phyloP scores from a whole-genome alignment of 2,113 vertebrate species.

The Megalops atlanticus region DNA sequence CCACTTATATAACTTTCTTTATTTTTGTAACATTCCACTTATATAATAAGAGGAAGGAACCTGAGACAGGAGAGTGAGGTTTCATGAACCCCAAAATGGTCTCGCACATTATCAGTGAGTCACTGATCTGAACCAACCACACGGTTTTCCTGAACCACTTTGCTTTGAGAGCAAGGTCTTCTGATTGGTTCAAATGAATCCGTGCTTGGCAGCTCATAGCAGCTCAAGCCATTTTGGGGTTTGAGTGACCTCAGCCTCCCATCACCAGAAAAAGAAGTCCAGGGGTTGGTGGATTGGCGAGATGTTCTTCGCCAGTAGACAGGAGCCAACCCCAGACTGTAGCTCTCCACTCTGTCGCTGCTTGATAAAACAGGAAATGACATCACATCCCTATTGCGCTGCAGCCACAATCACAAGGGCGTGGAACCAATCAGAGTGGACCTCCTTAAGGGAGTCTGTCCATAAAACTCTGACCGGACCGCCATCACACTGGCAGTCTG shows the following conservation, averaged over 20 bases:
- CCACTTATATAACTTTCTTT: too few species aligned
- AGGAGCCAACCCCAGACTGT: constrained; percentile 30
- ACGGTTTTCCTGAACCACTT: too few species aligned
- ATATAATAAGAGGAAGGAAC: too few species aligned
- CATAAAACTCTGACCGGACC: constrained; percentile 1
- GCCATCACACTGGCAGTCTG: constrained; percentile 51
- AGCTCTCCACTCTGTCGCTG: constrained; percentile 43
- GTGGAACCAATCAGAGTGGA: constrained; percentile 13
- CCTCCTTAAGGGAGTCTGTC: neutral
- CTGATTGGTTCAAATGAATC: too few species aligned
- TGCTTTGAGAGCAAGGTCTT: too few species aligned
- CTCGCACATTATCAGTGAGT: too few species aligned
- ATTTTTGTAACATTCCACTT: too few species aligned
- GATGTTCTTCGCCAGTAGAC: constrained; percentile 27
- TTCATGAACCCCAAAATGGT: too few species aligned
- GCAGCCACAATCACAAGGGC: constrained; percentile 23
- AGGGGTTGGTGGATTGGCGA: constrained; percentile 43
- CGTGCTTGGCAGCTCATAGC: too few species aligned
- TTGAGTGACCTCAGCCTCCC: constrained; percentile 23
- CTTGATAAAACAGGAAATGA: constrained; percentile 40
- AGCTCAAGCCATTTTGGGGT: constrained; percentile 29
- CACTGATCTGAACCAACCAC: too few species aligned
- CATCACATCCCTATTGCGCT: constrained; percentile 52
- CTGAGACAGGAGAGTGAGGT: too few species aligned
- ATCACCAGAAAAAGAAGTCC: constrained; percentile 22